Evolutionary conservation across 64 coral and sea anemone species (phyloP), one percentile per base, ranked within the genome.

Genomic region (Dendrophyllia cribrosa): DNA sequence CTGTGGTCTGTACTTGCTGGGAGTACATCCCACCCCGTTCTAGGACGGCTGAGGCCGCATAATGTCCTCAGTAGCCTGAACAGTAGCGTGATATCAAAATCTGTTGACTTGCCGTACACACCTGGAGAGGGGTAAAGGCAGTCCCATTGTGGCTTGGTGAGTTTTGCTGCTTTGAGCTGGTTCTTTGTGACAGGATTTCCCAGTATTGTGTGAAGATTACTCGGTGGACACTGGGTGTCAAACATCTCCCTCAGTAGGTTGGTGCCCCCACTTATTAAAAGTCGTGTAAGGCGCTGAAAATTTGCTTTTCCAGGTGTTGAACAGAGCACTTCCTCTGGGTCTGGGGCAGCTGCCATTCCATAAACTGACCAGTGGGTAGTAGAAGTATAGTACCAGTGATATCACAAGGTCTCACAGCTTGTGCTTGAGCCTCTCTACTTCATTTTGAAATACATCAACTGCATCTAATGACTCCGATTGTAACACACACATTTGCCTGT

Each of bases 51-150:
- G 4, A 66, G 14, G 11, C 23, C 43, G n/a, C 19, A 64, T 43
- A 64, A 47, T 19, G 10, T 9, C 43, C 80, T 66, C 26, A 84
- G 65, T 21, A 84, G 45, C 65, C 47, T 63, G 43, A 84, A 84
- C 34, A 84, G 59, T 24, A 84, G 49, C 59, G 80, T 64, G 59
- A 84, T 65, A 45, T 84, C 80, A 26, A 84, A 84, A 3, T 52
- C 46, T 14, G 60, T 84, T 11, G 80, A 84, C 24, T 66, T n/a
- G 60, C 24, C 7, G 8, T 43, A 25, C 46, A 23, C 44, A 20
- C 80, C 60, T 7, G 60, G 6, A 21, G 80, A 62, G 19, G 56
- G 60, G 26, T 44, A 47, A 1, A 80, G 77, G 15, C n/a, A 25
- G 12, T 59, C 20, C 77, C 77, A 59, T n/a, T 80, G 77, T 26